A percentile compares a stretch with the other conserved stretches of the same genome.
Conservation (phyloP, 2,113 vertebrate genomes). For the Sinocyclocheilus anophthalmus region DNA sequence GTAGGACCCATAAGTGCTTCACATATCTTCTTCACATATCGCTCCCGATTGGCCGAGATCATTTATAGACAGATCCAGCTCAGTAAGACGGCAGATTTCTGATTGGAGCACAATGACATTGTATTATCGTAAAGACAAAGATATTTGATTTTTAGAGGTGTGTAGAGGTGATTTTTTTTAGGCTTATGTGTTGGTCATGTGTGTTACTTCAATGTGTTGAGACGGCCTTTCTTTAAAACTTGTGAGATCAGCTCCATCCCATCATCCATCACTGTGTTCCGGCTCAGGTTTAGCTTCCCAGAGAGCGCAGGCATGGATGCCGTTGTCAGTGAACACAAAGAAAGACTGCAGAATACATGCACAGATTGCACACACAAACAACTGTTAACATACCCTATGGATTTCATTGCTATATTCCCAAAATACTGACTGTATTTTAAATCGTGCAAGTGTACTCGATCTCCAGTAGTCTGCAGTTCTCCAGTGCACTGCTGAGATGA, state of each 20-base stretch:
- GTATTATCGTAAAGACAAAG: no score
- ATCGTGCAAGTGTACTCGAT: slow-evolving; percentile 60
- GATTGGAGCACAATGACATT: slow-evolving; percentile 53
- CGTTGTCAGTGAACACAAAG: slow-evolving; percentile 22
- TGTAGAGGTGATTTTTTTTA: neutral
- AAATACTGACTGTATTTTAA: slow-evolving; percentile 6
- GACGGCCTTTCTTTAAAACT: slow-evolving; percentile 60
- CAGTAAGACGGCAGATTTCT: slow-evolving; percentile 62
- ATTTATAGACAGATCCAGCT: slow-evolving; percentile 71
- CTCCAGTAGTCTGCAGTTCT: slow-evolving; percentile 66
- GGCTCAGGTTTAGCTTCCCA: slow-evolving; percentile 57
- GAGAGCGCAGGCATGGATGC: slow-evolving; percentile 37
- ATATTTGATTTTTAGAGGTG: no score
- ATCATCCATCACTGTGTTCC: slow-evolving; percentile 46
- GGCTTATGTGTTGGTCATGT: neutral
- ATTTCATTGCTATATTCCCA: neutral
- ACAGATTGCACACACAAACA: slow-evolving; percentile 8
- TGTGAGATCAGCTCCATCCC: slow-evolving; percentile 61
- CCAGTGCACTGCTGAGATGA: slow-evolving; percentile 63
- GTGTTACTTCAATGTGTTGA: slow-evolving; percentile 65
- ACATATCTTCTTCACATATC: slow-evolving; percentile 62
- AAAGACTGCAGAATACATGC: slow-evolving; percentile 32
- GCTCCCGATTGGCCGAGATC: slow-evolving; percentile 69
- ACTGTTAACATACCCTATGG: neutral
- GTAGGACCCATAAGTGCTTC: slow-evolving; percentile 58